A percentile compares a stretch with the other conserved stretches of the same genome.
Evolutionary conservation across 2,113 vertebrate genomes (phyloP).

Genomic region (Corythaixoides concolor): DNA sequence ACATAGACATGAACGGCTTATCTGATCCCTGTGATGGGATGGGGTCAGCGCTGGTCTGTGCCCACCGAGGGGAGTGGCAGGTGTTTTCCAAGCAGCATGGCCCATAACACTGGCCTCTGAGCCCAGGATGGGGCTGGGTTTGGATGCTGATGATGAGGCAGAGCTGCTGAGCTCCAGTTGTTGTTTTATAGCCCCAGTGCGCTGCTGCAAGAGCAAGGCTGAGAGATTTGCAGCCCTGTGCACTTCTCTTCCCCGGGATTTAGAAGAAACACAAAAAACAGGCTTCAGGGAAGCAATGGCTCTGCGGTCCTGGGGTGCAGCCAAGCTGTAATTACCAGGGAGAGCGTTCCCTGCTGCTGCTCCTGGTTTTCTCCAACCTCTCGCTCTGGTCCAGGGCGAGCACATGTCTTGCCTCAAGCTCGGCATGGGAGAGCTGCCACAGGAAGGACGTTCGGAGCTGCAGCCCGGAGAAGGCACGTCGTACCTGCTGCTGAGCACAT

Average conservation of each 20-base stretch:
- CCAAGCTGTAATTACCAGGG: neutral
- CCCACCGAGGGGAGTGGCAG: rapidly evolving
- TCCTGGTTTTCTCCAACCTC: neutral
- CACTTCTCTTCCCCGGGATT: neutral
- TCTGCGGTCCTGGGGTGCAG: neutral
- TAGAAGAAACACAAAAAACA: neutral
- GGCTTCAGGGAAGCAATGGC: neutral
- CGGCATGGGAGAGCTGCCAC: neutral
- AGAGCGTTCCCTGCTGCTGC: neutral
- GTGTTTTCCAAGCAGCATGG: neutral
- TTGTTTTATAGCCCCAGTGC: neutral
- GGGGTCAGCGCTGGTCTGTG: neutral
- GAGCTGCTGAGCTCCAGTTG: neutral
- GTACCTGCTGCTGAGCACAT: neutral
- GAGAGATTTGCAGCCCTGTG: rapidly evolving
- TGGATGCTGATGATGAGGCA: neutral
- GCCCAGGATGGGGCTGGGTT: neutral
- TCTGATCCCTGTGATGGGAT: neutral
- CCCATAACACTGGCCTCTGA: rapidly evolving
- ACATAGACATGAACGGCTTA: rapidly evolving
- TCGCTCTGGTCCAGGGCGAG: neutral
- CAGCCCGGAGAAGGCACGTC: neutral
- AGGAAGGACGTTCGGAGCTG: neutral
- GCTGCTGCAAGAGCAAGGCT: rapidly evolving
- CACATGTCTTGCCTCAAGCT: neutral